These are phyloP conservation scores for Rissa tridactyla DNA, from an alignment of 2,113 vertebrate genomes.

Conservation along the genomic window DNA sequence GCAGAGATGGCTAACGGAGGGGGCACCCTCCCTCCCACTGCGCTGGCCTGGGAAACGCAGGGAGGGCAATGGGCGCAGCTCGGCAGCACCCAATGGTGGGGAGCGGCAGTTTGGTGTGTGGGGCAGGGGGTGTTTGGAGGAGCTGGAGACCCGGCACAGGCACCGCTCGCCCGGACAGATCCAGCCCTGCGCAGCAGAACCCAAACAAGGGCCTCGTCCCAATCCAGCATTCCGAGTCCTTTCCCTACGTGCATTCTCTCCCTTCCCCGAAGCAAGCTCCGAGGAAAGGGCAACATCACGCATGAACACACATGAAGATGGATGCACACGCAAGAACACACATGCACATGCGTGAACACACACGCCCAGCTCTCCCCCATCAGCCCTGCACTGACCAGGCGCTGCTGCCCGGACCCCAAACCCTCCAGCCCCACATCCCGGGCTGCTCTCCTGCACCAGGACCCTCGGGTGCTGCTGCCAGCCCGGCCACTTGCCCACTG, in stretches of 20 bases:
- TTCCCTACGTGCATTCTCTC: rapidly evolving
- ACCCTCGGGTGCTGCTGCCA: neutral
- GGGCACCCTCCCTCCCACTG: neutral
- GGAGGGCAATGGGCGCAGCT: rapidly evolving
- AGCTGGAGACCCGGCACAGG: neutral
- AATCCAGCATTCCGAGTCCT: rapidly evolving
- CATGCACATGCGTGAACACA: rapidly evolving
- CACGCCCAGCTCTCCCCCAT: neutral
- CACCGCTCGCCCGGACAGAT: neutral
- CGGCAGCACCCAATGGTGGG: rapidly evolving
- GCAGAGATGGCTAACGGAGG: neutral
- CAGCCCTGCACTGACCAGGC: neutral
- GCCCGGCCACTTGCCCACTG: neutral
- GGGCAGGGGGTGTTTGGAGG: neutral
- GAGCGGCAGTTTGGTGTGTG: neutral
- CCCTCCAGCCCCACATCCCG: neutral
- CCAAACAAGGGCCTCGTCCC: neutral
- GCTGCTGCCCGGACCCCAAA: neutral
- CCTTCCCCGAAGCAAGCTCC: neutral
- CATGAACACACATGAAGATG: neutral
- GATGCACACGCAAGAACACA: neutral
- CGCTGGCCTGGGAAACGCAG: rapidly evolving
- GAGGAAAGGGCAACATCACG: neutral
- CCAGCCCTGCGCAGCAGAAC: neutral
- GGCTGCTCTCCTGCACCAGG: rapidly evolving